Evolutionary conservation across 2,797 vertebrate species (phyloP), one percentile per base, ranked within the genome.

Genomic region (Stomatorhinus walkeri): DNA sequence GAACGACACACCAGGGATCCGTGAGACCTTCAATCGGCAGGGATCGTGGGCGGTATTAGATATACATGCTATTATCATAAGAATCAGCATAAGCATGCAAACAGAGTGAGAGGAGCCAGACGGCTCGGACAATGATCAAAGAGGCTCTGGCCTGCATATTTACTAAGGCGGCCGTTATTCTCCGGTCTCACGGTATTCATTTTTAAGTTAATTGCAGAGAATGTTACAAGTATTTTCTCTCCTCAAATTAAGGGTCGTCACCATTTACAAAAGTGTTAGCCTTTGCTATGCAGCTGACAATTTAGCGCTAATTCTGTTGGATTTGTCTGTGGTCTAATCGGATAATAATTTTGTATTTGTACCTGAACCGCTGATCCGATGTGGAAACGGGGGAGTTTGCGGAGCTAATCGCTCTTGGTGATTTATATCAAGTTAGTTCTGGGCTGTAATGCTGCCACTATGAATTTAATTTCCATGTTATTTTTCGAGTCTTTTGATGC

Each of bases 11-110:
- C 24, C 32, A 43, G 72, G 6, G 36, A 79, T 43, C 81, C 46
- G 81, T 12, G 46, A 86, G 52, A 40, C 24, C 24, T 59, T 36
- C 85, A 56, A 19, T 56, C 85, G 14, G 22, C 85, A 32, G 19
- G 24, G 24, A 32, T 22, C 51, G 32, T 56, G 85, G 22, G 49
- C 4, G 49, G 51, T 56, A 28, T 86, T 51, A 54, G 51, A 56
- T 36, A 36, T 32, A 28, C 84, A 85, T 85, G 22, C 9, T 22
- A 85, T 85, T 85, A 85, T 54, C 84, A 85, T 86, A 54, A 86
- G 85, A 43, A 86, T 56, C n/a, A 32, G 85, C 51, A 56, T 56
- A 54, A 56, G 48, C 85, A 86, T 19, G 51, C n/a, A 56, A 54
- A 36, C 84, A 12, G 14, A 28, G 10, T 36, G 16, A 40, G 12